Conservation (phyloP, 1,140 invertebrate genomes). For the Drosophila bocqueti region DNA sequence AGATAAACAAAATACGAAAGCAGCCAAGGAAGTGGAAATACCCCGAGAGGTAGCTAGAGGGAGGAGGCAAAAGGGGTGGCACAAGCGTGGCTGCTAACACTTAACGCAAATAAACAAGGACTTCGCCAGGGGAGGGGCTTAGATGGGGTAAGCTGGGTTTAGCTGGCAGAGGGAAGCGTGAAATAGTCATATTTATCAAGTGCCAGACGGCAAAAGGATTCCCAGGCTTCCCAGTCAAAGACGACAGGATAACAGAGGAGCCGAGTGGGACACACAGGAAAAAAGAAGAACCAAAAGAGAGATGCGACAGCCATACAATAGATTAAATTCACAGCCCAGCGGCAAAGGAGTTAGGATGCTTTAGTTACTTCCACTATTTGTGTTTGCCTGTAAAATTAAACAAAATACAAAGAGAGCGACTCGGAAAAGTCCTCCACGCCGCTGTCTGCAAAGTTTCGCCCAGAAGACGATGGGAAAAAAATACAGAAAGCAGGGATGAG, state of each 20-base stretch:
- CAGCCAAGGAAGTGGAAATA: conserved; percentile 12
- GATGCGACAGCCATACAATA: conserved; percentile 57
- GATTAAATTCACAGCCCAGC: conserved; percentile 59
- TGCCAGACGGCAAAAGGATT: conserved; percentile 61
- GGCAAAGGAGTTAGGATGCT: conserved; percentile 27
- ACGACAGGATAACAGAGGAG: conserved; percentile 33
- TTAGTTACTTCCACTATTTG: conserved; percentile 64
- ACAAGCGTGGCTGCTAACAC: conserved; percentile 66
- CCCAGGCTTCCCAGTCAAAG: conserved; percentile 61
- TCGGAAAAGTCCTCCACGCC: conserved; percentile 24
- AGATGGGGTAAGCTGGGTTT: conserved; percentile 3
- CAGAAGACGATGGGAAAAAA: conserved; percentile 7
- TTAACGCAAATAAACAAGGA: conserved; percentile 71
- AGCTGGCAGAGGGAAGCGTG: conserved; percentile 34
- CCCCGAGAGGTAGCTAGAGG: background rate
- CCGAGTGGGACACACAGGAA: background rate
- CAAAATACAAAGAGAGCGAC: conserved; percentile 63
- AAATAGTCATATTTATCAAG: conserved; percentile 80
- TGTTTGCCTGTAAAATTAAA: conserved; percentile 75
- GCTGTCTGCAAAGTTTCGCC: conserved; percentile 65
- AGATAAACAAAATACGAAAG: conserved; percentile 68
- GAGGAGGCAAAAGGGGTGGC: conserved; percentile 10
- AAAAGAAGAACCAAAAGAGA: background rate
- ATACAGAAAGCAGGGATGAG: background rate
- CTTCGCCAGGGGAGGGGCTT: background rate